Evolutionary conservation across 2,113 vertebrate species (phyloP).

Genomic region (Burhinus oedicnemus): DNA sequence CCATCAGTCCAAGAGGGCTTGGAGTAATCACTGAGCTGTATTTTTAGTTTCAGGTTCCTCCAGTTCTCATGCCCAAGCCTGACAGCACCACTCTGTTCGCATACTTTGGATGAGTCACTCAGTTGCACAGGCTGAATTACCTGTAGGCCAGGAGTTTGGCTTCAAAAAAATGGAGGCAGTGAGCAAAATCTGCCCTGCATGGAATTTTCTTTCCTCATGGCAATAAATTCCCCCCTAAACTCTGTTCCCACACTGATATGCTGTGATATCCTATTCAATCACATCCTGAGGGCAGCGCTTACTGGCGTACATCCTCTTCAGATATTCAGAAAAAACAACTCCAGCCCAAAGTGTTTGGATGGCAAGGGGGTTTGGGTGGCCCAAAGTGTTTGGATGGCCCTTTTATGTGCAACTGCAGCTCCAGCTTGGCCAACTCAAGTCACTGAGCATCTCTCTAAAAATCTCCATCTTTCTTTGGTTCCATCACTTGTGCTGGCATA

Average conservation of each 20-base stretch:
- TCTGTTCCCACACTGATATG: not conserved
- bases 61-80: not conserved
- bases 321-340: not conserved
- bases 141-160: not conserved
- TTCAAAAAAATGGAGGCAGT: not conserved
- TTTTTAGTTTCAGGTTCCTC: not conserved
- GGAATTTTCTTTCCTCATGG: not conserved
- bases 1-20: not conserved
- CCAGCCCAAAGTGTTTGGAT: not conserved
- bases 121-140: not conserved
- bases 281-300: not conserved
- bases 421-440: not conserved
- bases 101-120: not conserved
- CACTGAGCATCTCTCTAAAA: not conserved
- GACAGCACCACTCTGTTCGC: not conserved
- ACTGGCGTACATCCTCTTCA: not conserved
- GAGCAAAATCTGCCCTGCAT: not conserved
- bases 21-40: not conserved
- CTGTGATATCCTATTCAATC: not conserved
- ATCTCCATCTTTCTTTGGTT: constrained; percentile 16
- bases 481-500: not conserved
- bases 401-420: not conserved
- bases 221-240: not conserved
- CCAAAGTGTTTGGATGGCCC: not conserved
- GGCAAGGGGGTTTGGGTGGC: not conserved